Evolutionary conservation across 2,113 vertebrate genomes (phyloP).

Genomic region (Hypocryptadius cinnamomeus): DNA sequence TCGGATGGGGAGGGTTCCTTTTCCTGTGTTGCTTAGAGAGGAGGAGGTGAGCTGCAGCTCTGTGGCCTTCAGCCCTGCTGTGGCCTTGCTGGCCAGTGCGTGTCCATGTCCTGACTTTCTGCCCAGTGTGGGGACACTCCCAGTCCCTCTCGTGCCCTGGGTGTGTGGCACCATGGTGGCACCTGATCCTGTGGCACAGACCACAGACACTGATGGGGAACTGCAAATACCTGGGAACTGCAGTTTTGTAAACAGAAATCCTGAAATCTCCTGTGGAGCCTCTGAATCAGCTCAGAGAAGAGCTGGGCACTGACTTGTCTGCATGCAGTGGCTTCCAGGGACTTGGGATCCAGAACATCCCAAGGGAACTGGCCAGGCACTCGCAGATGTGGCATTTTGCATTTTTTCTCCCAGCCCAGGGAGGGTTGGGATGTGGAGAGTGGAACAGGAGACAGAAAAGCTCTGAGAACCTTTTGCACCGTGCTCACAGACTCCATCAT

Average conservation of each 20-base stretch:
- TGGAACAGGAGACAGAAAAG: neutral
- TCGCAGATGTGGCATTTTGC: neutral
- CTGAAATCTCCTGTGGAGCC: neutral
- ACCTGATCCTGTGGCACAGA: neutral
- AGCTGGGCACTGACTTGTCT: neutral
- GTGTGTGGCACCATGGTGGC: neutral
- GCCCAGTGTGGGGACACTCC: neutral
- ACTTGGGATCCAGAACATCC: neutral
- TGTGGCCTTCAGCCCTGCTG: neutral
- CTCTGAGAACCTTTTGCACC: neutral
- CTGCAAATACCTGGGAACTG: neutral
- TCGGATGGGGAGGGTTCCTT: neutral
- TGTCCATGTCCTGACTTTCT: neutral
- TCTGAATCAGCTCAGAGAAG: neutral
- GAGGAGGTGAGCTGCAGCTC: neutral
- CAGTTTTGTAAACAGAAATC: neutral
- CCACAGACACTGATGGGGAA: accelerated
- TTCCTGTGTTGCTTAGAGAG: conserved; percentile 35
- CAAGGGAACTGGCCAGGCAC: accelerated
- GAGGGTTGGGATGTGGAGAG: neutral
- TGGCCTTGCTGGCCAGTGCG: neutral
- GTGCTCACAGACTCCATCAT: neutral
- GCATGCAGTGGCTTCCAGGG: neutral
- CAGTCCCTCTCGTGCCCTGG: neutral
- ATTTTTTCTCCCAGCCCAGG: neutral